Percentiles rank a stretch among this genome's conserved stretches.
Conservation (phyloP, 2,113 vertebrate species). For the Otolemur garnettii region DNA sequence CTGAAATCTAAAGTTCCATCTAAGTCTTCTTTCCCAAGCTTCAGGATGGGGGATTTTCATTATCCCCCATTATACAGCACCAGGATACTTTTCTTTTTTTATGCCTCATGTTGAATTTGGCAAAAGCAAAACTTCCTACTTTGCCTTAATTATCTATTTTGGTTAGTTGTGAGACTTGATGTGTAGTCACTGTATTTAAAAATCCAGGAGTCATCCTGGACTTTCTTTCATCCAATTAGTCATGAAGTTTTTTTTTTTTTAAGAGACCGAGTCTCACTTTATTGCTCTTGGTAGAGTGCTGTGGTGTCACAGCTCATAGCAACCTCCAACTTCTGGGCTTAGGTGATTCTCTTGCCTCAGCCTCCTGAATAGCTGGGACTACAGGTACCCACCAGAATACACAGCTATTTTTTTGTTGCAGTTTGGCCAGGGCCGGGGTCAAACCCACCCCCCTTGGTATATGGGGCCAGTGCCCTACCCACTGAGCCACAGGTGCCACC, state of each 20-base stretch:
- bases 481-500: too few relatives aligned
- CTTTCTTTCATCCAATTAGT: neutral
- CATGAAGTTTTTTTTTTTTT: neutral
- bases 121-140: neutral
- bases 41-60: neutral
- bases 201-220: neutral
- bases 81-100: neutral
- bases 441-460: too few relatives aligned
- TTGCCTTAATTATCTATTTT: neutral
- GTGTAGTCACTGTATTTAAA: neutral
- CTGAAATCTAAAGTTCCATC: neutral
- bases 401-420: too few relatives aligned
- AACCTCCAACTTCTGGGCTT: too few relatives aligned
- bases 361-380: too few relatives aligned
- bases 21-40: neutral
- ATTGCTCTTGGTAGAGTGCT: too few relatives aligned
- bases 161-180: neutral
- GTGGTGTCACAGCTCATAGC: too few relatives aligned
- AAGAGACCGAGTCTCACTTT: too few relatives aligned
- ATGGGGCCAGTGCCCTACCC: too few relatives aligned
- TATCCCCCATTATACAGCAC: neutral
- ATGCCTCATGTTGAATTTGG: neutral
- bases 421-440: too few relatives aligned
- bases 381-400: too few relatives aligned
- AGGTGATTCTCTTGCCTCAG: too few relatives aligned